These are phyloP conservation scores for Hippocampus kuda DNA, from an alignment of 2,797 vertebrate genomes.

Conservation along the genomic window DNA sequence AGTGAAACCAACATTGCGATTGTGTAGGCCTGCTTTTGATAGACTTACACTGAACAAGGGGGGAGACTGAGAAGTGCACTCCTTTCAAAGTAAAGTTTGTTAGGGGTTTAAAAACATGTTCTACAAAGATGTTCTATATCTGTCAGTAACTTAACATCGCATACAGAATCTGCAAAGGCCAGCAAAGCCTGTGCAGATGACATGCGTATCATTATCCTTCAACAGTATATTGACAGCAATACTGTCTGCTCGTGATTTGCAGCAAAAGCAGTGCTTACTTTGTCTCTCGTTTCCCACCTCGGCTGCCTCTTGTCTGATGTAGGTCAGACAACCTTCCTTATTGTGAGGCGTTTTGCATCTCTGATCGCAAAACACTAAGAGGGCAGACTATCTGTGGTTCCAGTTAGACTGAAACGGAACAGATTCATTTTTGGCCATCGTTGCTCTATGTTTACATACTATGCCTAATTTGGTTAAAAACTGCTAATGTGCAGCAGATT, in stretches of 20 bases:
- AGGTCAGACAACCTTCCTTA: not conserved
- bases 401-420: not conserved
- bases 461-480: conserved; percentile 3
- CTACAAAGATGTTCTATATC: not conserved
- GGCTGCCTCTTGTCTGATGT: not conserved
- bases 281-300: not conserved
- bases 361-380: not conserved
- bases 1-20: conserved; percentile 37
- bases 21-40: conserved; percentile 18
- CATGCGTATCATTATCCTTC: not conserved
- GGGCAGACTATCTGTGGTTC: not conserved
- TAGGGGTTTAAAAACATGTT: not conserved
- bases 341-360: not conserved
- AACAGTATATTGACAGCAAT: not conserved
- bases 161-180: not conserved
- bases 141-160: not conserved
- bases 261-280: not conserved
- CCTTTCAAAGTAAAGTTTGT: too few relatives aligned
- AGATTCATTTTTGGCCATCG: not conserved
- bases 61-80: too few relatives aligned
- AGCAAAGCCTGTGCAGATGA: not conserved
- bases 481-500: conserved; percentile 6
- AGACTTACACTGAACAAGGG: not conserved
- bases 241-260: not conserved
- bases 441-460: conserved; percentile 1